These are phyloP conservation scores for Choristoneura rosaceana DNA, from an alignment of 2,888 invertebrate genomes.

Conservation along the genomic window DNA sequence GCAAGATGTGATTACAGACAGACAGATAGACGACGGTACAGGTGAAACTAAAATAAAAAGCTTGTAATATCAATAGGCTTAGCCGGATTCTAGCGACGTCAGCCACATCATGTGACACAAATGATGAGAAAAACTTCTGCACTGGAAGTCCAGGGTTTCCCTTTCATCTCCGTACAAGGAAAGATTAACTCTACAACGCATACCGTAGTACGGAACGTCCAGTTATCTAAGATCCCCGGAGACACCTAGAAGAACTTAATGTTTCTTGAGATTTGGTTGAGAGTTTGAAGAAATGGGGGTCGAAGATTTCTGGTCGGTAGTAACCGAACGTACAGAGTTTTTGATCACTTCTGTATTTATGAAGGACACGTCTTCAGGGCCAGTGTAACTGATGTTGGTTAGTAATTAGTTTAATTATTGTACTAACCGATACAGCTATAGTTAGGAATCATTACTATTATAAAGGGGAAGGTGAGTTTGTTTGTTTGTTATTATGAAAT, in stretches of 20 bases:
- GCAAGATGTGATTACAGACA: no score
- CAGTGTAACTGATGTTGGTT: conserved; percentile 14
- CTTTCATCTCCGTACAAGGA: conserved; percentile 64
- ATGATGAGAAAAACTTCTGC: conserved; percentile 29
- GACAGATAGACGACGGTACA: no score
- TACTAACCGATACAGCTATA: no score
- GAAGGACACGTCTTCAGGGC: conserved; percentile 35
- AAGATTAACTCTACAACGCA: conserved; percentile 67
- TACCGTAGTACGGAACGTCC: conserved; percentile 65
- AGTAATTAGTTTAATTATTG: not conserved
- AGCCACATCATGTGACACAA: conserved; percentile 15
- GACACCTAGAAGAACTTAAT: not conserved
- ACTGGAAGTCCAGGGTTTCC: conserved; percentile 55
- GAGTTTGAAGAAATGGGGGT: not conserved
- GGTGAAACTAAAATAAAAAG: no score
- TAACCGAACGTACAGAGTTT: conserved; percentile 36
- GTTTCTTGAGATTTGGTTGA: not conserved
- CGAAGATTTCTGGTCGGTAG: conserved; percentile 9
- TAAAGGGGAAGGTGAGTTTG: no score
- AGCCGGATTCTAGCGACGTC: no score
- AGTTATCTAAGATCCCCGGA: conserved; percentile 30
- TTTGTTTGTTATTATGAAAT: no score
- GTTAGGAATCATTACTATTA: no score
- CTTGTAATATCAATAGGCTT: no score
- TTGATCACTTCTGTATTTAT: conserved; percentile 38